A percentile compares a stretch with the other conserved stretches of the same genome.
phyloP scores from a whole-genome alignment of 2,113 vertebrate genomes.

The Phrynosoma platyrhinos region DNA sequence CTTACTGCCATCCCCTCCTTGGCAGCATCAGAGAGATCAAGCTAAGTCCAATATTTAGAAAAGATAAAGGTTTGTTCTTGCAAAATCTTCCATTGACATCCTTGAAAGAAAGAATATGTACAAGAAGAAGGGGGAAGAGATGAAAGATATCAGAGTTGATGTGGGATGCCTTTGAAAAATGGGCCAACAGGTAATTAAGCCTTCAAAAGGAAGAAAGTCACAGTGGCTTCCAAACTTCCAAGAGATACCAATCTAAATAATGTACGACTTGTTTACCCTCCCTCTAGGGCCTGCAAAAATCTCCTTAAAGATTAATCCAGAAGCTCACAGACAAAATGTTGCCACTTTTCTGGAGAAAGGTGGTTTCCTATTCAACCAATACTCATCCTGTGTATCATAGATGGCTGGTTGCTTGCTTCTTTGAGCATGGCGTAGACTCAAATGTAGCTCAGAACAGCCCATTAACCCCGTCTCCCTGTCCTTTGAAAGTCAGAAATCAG shows the following conservation, averaged over 20 bases:
- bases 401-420: background rate
- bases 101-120: slow-evolving; percentile 37
- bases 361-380: background rate
- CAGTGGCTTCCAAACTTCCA: slow-evolving; percentile 42
- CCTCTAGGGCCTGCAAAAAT: rapidly evolving
- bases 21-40: slow-evolving; percentile 33
- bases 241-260: slow-evolving; percentile 1
- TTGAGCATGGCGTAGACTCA: background rate
- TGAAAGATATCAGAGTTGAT: slow-evolving; percentile 53
- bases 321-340: background rate
- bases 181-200: slow-evolving; percentile 65
- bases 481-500: background rate
- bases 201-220: slow-evolving; percentile 45
- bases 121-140: slow-evolving; percentile 53
- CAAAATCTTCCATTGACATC: slow-evolving; percentile 48
- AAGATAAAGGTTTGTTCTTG: slow-evolving; percentile 61
- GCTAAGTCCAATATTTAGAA: slow-evolving; percentile 60
- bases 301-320: slow-evolving; percentile 1
- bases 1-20: background rate
- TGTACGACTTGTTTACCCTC: background rate
- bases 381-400: background rate
- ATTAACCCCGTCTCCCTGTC: too few relatives aligned
- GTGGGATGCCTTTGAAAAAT: slow-evolving; percentile 47
- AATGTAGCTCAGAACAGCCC: background rate
- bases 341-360: rapidly evolving